A percentile compares a stretch with the other conserved stretches of the same genome.
Conservation (phyloP, 2,797 vertebrate genomes). For the Cuniculus paca region DNA sequence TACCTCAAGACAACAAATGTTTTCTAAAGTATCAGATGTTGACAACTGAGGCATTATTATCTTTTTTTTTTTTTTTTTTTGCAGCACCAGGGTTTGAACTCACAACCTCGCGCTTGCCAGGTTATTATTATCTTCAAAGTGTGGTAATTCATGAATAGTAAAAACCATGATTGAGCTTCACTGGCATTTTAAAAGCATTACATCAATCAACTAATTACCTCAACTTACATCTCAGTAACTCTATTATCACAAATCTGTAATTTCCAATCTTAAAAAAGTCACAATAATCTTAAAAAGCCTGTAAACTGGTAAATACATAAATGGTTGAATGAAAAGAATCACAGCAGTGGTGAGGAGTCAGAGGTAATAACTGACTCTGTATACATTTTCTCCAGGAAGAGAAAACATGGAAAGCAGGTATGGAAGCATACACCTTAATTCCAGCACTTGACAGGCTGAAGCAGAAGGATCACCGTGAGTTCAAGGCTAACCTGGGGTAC, state of each 20-base stretch:
- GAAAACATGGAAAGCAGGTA: background rate
- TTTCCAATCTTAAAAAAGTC: constrained; percentile 25
- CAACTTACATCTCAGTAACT: background rate
- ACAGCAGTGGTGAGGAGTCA: background rate
- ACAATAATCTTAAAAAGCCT: background rate
- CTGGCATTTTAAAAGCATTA: background rate
- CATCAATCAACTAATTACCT: background rate
- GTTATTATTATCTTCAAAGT: too few species aligned
- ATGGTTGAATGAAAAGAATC: background rate
- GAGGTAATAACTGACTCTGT: background rate
- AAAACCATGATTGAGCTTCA: background rate
- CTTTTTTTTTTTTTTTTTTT: too few species aligned
- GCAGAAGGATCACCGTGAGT: background rate
- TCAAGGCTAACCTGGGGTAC: background rate
- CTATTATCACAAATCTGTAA: constrained; percentile 20
- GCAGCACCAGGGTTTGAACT: too few species aligned
- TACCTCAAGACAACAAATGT: background rate
- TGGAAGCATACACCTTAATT: background rate
- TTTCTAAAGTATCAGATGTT: constrained; percentile 24
- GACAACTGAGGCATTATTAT: background rate
- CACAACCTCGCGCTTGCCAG: too few species aligned
- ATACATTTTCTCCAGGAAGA: background rate
- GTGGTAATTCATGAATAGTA: background rate
- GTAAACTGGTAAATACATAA: background rate
- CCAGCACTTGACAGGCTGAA: background rate